These are phyloP conservation scores for Spea bombifrons DNA, from an alignment of 2,113 vertebrate species.

Conservation along the genomic window DNA sequence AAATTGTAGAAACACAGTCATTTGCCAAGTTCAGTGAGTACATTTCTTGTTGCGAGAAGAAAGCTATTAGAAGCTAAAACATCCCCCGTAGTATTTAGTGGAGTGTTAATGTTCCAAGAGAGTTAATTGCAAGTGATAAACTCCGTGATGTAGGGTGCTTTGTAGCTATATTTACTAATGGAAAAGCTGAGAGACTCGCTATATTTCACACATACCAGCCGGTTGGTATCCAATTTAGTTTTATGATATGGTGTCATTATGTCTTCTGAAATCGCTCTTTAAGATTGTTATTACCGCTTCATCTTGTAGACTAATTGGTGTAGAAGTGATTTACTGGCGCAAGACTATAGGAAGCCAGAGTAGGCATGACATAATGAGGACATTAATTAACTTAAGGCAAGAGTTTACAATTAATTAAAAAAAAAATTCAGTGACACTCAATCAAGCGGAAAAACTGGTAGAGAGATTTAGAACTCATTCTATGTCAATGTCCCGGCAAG, in stretches of 20 bases:
- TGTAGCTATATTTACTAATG: constrained; percentile 37
- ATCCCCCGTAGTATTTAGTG: not conserved
- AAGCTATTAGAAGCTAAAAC: constrained; percentile 20
- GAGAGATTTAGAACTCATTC: constrained; percentile 45
- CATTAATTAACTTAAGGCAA: constrained; percentile 62
- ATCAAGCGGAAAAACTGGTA: constrained; percentile 49
- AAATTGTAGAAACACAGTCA: not conserved
- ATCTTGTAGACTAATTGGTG: constrained; percentile 46
- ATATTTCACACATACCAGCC: constrained; percentile 27
- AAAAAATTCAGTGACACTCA: constrained; percentile 50
- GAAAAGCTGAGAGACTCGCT: constrained; percentile 19
- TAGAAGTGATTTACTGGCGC: constrained; percentile 55
- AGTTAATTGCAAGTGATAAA: constrained; percentile 33
- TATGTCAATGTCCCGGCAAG: constrained; percentile 50
- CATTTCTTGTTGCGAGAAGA: constrained; percentile 7
- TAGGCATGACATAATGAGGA: constrained; percentile 61
- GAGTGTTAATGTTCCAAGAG: constrained; percentile 10
- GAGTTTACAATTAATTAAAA: constrained; percentile 57
- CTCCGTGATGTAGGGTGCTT: not conserved
- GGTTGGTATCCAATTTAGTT: constrained; percentile 46
- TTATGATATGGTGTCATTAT: constrained; percentile 42
- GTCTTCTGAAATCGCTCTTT: constrained; percentile 39
- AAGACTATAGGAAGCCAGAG: constrained; percentile 51
- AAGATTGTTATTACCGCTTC: constrained; percentile 50
- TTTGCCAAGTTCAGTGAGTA: constrained; percentile 4